Percentiles rank a stretch among this genome's conserved stretches.
Conservation (phyloP, 2,888 invertebrate species). For the Trichopria drosophilae region DNA sequence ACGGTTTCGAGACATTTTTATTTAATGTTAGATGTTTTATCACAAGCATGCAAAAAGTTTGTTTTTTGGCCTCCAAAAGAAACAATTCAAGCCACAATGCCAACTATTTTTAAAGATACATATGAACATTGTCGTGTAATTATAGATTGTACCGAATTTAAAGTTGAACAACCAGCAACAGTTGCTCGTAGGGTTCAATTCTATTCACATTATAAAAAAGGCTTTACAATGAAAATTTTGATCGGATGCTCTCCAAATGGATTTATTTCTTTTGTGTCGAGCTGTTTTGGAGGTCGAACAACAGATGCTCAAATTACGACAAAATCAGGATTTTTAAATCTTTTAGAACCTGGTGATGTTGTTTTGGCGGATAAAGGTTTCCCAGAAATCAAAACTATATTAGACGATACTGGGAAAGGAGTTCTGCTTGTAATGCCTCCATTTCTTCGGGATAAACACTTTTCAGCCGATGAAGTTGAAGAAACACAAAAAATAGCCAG, state of each 20-base stretch:
- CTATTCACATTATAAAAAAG: slow-evolving; percentile 30
- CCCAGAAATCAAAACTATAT: slow-evolving; percentile 22
- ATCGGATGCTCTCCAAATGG: slow-evolving; percentile 35
- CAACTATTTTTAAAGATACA: slow-evolving; percentile 10
- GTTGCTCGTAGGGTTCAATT: slow-evolving; percentile 14
- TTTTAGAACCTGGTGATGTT: slow-evolving; percentile 28
- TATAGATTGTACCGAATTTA: slow-evolving; percentile 31
- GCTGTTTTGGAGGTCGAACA: slow-evolving; percentile 32
- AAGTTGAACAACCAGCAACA: slow-evolving; percentile 15
- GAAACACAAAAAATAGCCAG: slow-evolving; percentile 8
- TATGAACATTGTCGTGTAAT: slow-evolving; percentile 28
- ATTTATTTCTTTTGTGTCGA: slow-evolving; percentile 32
- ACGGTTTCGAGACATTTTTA: slow-evolving; percentile 33
- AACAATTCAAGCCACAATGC: slow-evolving; percentile 15
- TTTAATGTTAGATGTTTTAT: slow-evolving; percentile 14
- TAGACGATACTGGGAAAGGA: slow-evolving; percentile 23
- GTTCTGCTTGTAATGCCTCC: slow-evolving; percentile 22
- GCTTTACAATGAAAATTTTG: slow-evolving; percentile 31
- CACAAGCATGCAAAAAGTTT: slow-evolving; percentile 5
- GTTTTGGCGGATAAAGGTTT: slow-evolving; percentile 36
- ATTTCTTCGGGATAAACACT: slow-evolving; percentile 5
- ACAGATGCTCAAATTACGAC: slow-evolving; percentile 32
- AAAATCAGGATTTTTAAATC: slow-evolving; percentile 30
- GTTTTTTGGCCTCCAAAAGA: slow-evolving; percentile 20
- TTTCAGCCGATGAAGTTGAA: slow-evolving; percentile 6